Evolutionary conservation across 2,888 invertebrate species (phyloP), one percentile per base, ranked within the genome.

Genomic region (Nemurella pictetii): DNA sequence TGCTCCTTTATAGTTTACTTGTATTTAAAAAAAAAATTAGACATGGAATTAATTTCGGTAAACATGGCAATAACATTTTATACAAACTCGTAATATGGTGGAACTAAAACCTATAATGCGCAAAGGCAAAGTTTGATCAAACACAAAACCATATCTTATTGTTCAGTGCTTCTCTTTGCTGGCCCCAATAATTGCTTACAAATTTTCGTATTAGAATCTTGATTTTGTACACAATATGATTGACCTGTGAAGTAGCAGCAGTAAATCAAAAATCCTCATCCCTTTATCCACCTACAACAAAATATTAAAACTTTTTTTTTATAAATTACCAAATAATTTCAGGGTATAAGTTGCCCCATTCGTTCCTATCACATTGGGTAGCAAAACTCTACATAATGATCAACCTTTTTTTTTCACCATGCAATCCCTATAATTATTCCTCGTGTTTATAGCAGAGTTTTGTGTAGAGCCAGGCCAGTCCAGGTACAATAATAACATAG

Each of bases 401-500:
- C 55, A 55, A 55, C 55, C 12, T 35, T 35, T 35, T 55, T 55
- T 55, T 55, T 55, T 55, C 55, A 55, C 55, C 55, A 55, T 20
- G 55, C 55, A 20, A 55, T 55, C 55, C 55, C 55, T 20, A 55
- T 55, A 55, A 55, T 55, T 55, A 55, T 55, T 55, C 20, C 55
- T 55, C 55, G 20, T 55, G 55, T 55, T 55, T 55, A 15, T 20
- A 55, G 15, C 55, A 55, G 55, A 55, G 55, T 20, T 15, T 2
- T n/a, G n/a, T n/a, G 55, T 1, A 7, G 12, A 12, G 3, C 9
- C 55, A 55, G 20, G 15, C 55, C 9, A 3, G 55, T 20, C 3
- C 55, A 55, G 55, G 55, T 55, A 55, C 1, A 55, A 12, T 78
- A 78, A 78, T 78, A 78, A 78, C 78, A 78, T 78, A 30, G 78